Conservation (phyloP, 1,140 invertebrate species). For the Cydia amplana region DNA sequence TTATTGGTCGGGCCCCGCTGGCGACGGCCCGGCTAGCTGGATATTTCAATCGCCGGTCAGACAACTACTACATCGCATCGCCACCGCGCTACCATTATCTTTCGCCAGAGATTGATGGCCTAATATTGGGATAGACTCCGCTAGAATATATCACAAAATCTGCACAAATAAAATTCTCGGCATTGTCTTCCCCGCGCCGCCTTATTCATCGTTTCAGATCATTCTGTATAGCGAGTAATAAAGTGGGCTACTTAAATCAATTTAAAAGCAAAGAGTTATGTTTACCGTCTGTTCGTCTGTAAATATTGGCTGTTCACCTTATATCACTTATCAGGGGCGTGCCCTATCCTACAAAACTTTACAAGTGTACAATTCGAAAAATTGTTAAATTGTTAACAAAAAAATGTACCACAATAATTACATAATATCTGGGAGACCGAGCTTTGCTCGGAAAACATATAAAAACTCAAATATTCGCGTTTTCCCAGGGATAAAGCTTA, state of each 20-base stretch:
- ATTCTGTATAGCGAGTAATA: constrained; percentile 51
- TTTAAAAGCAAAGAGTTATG: constrained; percentile 40
- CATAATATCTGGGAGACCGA: too few relatives aligned
- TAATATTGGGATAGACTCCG: constrained; percentile 60
- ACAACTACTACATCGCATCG: constrained; percentile 65
- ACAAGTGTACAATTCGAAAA: too few relatives aligned
- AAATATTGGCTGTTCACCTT: not conserved
- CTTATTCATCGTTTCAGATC: constrained; percentile 37
- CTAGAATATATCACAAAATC: constrained; percentile 45
- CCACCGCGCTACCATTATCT: constrained; percentile 59
- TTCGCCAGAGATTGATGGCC: constrained; percentile 62
- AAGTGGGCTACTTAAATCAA: constrained; percentile 49
- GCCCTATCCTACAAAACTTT: too few relatives aligned
- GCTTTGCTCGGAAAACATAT: too few relatives aligned
- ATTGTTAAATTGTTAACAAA: too few relatives aligned
- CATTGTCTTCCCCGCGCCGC: constrained; percentile 13
- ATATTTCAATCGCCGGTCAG: constrained; percentile 68
- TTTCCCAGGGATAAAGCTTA: too few relatives aligned
- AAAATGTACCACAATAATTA: too few relatives aligned
- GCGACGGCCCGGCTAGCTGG: constrained; percentile 44
- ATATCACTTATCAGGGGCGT: too few relatives aligned
- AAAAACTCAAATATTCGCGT: too few relatives aligned
- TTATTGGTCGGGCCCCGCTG: constrained; percentile 39
- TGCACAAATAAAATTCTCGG: constrained; percentile 50
- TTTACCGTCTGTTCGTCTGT: not conserved